Evolutionary conservation across 2,797 vertebrate species (phyloP).

Genomic region (Heterohyrax brucei): DNA sequence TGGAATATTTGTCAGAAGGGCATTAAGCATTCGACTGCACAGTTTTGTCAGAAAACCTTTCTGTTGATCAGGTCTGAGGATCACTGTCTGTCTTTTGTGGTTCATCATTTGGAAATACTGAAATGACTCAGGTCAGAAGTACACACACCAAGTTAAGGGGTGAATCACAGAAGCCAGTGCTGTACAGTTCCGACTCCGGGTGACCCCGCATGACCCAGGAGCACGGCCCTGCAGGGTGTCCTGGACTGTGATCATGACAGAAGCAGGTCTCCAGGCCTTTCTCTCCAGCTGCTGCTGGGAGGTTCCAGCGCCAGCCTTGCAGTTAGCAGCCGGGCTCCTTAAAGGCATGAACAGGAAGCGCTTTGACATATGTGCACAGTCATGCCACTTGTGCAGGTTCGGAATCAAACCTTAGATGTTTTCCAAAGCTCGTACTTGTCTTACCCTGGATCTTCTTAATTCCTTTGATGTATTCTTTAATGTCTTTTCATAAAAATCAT

Average conservation of each 20-base stretch:
- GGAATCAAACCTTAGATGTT: background rate
- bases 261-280: too few species aligned
- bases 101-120: conserved; percentile 48
- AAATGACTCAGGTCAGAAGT: background rate
- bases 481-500: conserved; percentile 25
- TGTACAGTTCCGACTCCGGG: background rate
- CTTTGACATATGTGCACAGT: background rate
- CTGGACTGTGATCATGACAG: too few species aligned
- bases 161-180: background rate
- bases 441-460: background rate
- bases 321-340: background rate
- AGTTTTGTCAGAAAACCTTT: conserved; percentile 54
- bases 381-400: background rate
- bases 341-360: background rate
- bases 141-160: background rate
- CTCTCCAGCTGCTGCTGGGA: background rate
- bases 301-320: background rate
- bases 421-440: background rate
- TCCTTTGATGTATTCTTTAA: background rate
- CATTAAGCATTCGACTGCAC: background rate
- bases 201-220: background rate
- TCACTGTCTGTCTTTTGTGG: background rate
- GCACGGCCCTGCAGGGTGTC: background rate
- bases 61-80: background rate
- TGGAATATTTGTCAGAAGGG: background rate